Evolutionary conservation across 2,888 invertebrate species (phyloP), one percentile per base, ranked within the genome.

Genomic region (Phytoseiulus persimilis): DNA sequence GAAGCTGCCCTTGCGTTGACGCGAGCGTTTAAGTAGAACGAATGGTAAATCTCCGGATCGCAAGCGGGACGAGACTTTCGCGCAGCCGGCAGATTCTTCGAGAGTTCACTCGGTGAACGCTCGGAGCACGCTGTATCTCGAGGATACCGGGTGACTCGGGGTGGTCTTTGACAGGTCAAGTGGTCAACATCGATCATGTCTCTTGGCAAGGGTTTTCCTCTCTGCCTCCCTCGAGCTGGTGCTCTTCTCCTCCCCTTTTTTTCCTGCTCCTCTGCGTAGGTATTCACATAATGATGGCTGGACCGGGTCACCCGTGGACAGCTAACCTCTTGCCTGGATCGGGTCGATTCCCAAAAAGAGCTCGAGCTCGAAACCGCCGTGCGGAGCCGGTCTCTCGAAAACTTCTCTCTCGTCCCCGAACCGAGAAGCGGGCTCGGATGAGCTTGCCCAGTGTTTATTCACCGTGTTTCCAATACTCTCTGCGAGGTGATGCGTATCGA

Each of bases 101-200:
- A 23, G 65, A 65, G 65, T 65, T 65, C 65, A 65, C 65, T 65
- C 18, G 11, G 28, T 14, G 65, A 1, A 14, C 65, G 65, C 65
- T 14, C 18, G 11, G 28, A 65, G 65, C 28, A 14, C 65, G 65
- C 65, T 14, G 11, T 14, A 65, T 6, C 65, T 65, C 65, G 46
- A 46, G 46, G 46, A 46, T n/a, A n/a, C n/a, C n/a, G 39, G 39
- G 39, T 65, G 65, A 65, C 65, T 65, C 65, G 23, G 65, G 65
- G 65, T 65, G 65, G 65, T 65, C 65, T 65, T 65, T 65, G 65
- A 65, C 65, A 65, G 65, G 65, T 65, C 65, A 65, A 65, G 65
- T 65, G 65, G 65, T 65, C 65, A 65, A 65, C 65, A 65, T 65
- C 65, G 65, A 65, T 65, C 65, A 65, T 65, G 65, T 65, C 65